Conservation (phyloP, 2,888 invertebrate species). For the Cerastis leucographa region DNA sequence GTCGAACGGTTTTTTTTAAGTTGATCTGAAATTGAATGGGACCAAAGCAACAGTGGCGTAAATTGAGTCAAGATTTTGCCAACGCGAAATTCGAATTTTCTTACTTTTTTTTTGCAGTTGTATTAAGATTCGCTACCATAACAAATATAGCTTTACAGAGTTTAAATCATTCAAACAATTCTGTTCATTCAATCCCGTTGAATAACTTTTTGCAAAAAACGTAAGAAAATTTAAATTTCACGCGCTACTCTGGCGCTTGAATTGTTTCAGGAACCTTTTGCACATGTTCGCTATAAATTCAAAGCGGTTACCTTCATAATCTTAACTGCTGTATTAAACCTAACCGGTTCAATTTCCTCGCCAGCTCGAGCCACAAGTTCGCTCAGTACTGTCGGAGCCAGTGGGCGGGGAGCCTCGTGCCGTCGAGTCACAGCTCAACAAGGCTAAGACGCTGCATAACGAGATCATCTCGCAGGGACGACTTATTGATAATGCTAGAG, state of each 20-base stretch:
- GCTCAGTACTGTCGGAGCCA: conserved; percentile 94
- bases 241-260: too few relatives aligned
- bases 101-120: too few relatives aligned
- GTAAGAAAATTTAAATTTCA: too few relatives aligned
- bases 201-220: too few relatives aligned
- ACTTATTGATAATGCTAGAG: conserved; percentile 95
- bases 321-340: background rate
- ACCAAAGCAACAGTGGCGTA: background rate
- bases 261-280: background rate
- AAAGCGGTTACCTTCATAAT: background rate
- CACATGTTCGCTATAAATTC: background rate
- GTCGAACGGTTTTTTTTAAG: background rate
- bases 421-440: conserved; percentile 96
- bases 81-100: background rate
- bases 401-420: conserved; percentile 96
- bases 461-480: conserved; percentile 97
- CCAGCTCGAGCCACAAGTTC: conserved; percentile 93
- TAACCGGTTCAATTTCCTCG: background rate
- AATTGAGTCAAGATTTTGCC: background rate
- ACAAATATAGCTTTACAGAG: too few relatives aligned
- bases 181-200: too few relatives aligned
- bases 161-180: too few relatives aligned
- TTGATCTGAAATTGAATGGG: background rate
- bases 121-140: too few relatives aligned
- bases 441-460: conserved; percentile 95